Evolutionary conservation across 2,113 vertebrate genomes (phyloP).

Genomic region (Pelodiscus sinensis): DNA sequence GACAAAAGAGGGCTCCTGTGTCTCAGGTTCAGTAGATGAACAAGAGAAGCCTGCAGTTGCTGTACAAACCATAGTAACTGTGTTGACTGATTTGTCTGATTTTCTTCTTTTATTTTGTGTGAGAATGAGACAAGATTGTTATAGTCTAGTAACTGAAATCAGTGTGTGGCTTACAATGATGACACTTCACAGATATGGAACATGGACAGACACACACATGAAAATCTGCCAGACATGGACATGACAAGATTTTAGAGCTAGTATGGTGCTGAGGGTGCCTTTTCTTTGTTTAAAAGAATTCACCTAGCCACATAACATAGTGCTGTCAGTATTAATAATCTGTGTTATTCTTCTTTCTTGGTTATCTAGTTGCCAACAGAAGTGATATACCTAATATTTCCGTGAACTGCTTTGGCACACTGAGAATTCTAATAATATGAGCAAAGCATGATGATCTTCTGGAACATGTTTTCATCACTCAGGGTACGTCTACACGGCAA

Average conservation of each 20-base stretch:
- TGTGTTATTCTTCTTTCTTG: conserved; percentile 31
- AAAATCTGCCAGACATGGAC: conserved; percentile 41
- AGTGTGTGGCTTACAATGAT: conserved; percentile 37
- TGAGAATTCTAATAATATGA: neutral
- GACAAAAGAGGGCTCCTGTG: conserved; percentile 3
- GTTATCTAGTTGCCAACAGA: neutral
- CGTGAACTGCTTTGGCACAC: conserved; percentile 25
- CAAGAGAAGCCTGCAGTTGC: conserved; percentile 19
- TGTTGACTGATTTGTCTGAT: neutral
- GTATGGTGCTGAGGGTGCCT: conserved; percentile 20
- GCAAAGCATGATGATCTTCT: conserved; percentile 10
- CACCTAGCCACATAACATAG: conserved; percentile 18
- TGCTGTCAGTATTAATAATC: conserved; percentile 24
- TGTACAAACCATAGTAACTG: conserved; percentile 18
- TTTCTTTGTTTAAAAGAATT: conserved; percentile 42
- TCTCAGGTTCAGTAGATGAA: conserved; percentile 46
- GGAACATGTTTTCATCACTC: neutral
- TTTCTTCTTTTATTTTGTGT: conserved; percentile 55
- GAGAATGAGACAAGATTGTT: conserved; percentile 59
- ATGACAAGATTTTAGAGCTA: conserved; percentile 39
- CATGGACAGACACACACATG: conserved; percentile 49
- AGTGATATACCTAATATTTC: neutral
- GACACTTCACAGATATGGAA: conserved; percentile 53
- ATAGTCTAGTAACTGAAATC: conserved; percentile 52
- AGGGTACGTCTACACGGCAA: neutral